Conservation (phyloP, 2,888 invertebrate species). For the Agriotes lineatus region DNA sequence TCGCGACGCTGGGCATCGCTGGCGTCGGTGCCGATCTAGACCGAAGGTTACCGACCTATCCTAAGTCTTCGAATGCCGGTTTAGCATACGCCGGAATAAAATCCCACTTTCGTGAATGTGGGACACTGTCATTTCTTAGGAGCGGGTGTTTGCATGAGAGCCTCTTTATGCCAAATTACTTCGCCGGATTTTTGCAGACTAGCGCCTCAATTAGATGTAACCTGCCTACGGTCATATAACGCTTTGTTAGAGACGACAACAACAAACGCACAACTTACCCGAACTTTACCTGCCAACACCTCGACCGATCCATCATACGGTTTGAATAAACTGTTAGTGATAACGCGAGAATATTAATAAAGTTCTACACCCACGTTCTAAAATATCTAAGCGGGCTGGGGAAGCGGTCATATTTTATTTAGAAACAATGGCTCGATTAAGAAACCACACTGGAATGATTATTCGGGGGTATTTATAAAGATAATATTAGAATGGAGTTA, state of each 20-base stretch:
- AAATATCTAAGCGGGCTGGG: neutral
- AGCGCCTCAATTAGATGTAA: neutral
- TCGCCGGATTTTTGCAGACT: neutral
- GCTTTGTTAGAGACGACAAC: neutral
- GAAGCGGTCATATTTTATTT: neutral
- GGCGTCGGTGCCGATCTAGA: constrained; percentile 34
- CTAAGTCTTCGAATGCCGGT: constrained; percentile 15
- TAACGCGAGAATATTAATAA: constrained; percentile 1
- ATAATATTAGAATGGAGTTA: no score
- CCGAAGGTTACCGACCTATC: constrained; percentile 30
- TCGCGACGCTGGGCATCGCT: constrained; percentile 40
- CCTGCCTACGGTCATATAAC: neutral
- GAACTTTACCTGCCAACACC: constrained; percentile 2
- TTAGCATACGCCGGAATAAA: constrained; percentile 18
- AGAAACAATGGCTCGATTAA: neutral
- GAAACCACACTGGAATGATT: no score
- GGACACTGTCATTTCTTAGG: constrained; percentile 26
- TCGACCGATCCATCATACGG: constrained; percentile 2
- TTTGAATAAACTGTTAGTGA: constrained; percentile 1
- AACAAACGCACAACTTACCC: neutral
- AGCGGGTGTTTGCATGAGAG: neutral
- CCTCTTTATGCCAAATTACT: neutral
- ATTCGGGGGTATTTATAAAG: no score
- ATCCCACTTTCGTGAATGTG: constrained; percentile 17
- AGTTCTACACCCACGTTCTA: neutral